These are phyloP conservation scores for Trichopoda pennipes DNA, from an alignment of 2,888 invertebrate species.

Conservation along the genomic window DNA sequence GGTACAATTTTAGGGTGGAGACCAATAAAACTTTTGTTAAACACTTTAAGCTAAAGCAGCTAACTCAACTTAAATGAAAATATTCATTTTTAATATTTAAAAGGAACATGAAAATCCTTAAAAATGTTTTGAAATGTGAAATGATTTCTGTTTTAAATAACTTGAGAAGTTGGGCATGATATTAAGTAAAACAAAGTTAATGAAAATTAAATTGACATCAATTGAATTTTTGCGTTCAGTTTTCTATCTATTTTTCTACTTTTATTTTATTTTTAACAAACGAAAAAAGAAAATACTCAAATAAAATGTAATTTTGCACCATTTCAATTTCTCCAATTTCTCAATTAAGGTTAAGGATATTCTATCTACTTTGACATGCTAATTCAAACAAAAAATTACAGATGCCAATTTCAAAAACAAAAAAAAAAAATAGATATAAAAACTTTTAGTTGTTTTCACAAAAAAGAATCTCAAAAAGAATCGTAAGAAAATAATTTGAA, in stretches of 20 bases:
- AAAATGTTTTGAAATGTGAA: conserved; percentile 23
- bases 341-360: conserved; percentile 54
- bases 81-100: conserved; percentile 7
- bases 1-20: conserved; percentile 36
- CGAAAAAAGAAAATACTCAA: conserved; percentile 12
- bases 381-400: conserved; percentile 1
- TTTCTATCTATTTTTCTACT: too few relatives aligned
- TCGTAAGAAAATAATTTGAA: conserved; percentile 6
- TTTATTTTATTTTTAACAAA: too few relatives aligned
- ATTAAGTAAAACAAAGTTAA: conserved; percentile 35
- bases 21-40: conserved; percentile 24
- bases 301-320: conserved; percentile 1
- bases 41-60: conserved; percentile 15
- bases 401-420: background rate
- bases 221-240: conserved; percentile 59
- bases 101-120: conserved; percentile 1
- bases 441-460: conserved; percentile 8
- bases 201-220: conserved; percentile 66
- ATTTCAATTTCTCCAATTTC: background rate
- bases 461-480: background rate
- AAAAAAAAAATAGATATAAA: conserved; percentile 11
- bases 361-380: background rate
- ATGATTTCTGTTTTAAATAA: conserved; percentile 25
- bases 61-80: conserved; percentile 18
- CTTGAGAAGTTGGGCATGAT: conserved; percentile 5